Conservation (phyloP, 2,113 vertebrate species). For the Embiotoca jacksoni region DNA sequence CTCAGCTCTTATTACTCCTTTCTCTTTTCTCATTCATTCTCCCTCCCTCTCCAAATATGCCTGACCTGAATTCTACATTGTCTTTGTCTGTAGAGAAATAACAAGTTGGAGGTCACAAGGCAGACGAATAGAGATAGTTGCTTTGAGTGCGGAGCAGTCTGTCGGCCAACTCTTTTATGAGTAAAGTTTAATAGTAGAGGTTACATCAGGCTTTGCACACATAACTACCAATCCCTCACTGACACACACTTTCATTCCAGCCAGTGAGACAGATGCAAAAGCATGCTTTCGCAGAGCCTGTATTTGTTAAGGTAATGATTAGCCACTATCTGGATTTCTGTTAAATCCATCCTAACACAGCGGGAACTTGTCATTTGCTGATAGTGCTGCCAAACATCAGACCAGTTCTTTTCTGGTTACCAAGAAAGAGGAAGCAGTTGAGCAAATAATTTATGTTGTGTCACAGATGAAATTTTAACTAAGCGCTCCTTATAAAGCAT, state of each 20-base stretch:
- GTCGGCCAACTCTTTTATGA: not conserved
- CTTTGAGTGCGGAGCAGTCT: not conserved
- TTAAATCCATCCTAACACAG: not conserved
- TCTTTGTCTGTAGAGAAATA: not conserved
- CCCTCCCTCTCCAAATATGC: not conserved
- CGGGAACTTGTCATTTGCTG: constrained; percentile 11
- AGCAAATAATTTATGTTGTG: constrained; percentile 24
- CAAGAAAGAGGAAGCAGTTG: constrained; percentile 67
- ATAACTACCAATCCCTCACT: constrained; percentile 4
- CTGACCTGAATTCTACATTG: constrained; percentile 9
- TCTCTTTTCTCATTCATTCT: not conserved
- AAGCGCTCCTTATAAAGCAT: not conserved
- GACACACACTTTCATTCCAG: constrained; percentile 3
- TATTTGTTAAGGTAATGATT: constrained; percentile 30
- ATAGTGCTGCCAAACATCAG: not conserved
- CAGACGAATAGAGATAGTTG: not conserved
- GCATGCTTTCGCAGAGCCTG: not conserved
- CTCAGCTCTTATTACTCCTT: not conserved
- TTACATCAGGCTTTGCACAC: not conserved
- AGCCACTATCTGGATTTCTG: not conserved
- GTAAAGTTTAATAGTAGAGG: not conserved
- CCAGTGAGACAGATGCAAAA: not conserved
- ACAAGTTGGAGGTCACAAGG: not conserved
- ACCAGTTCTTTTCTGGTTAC: constrained; percentile 8
- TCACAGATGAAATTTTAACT: constrained; percentile 44